A percentile compares a stretch with the other conserved stretches of the same genome.
Evolutionary conservation across 2,797 vertebrate species (phyloP).

Genomic region (Amblyopsis hoosieri): DNA sequence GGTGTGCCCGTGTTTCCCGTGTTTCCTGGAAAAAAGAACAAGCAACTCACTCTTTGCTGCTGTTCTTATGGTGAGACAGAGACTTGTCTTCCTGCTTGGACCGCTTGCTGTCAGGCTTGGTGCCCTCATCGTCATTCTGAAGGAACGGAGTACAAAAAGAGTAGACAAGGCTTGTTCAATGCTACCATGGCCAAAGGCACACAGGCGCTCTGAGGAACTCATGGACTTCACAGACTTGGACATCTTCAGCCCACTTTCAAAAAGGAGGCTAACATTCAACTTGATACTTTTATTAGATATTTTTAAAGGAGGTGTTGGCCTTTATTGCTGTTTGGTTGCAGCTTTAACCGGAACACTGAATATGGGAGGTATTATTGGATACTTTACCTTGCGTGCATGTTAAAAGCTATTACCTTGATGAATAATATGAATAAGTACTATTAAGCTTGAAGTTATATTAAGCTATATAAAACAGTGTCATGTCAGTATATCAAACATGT

Average conservation of each 20-base stretch:
- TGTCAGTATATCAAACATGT: too few relatives aligned
- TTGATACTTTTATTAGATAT: too few relatives aligned
- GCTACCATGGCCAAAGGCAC: neutral
- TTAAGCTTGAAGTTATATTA: too few relatives aligned
- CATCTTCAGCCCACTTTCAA: too few relatives aligned
- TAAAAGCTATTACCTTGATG: too few relatives aligned
- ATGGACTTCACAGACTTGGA: too few relatives aligned
- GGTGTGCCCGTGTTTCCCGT: neutral
- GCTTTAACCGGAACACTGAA: neutral
- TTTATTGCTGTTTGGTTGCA: too few relatives aligned
- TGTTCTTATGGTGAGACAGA: slow-evolving; percentile 87
- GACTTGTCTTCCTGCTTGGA: slow-evolving; percentile 90
- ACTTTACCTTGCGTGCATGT: too few relatives aligned
- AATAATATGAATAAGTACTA: too few relatives aligned
- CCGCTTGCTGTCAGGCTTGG: slow-evolving; percentile 90
- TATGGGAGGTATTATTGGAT: neutral
- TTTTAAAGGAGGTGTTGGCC: too few relatives aligned
- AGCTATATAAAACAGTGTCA: too few relatives aligned
- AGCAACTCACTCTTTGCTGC: slow-evolving; percentile 90
- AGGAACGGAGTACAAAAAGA: slow-evolving; percentile 12
- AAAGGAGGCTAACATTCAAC: too few relatives aligned
- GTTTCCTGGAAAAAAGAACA: neutral
- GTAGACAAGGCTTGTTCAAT: neutral
- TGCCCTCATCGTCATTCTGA: slow-evolving; percentile 89
- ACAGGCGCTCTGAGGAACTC: neutral